Conservation (phyloP, 2,113 vertebrate species). For the Nycticryphes semicollaris region DNA sequence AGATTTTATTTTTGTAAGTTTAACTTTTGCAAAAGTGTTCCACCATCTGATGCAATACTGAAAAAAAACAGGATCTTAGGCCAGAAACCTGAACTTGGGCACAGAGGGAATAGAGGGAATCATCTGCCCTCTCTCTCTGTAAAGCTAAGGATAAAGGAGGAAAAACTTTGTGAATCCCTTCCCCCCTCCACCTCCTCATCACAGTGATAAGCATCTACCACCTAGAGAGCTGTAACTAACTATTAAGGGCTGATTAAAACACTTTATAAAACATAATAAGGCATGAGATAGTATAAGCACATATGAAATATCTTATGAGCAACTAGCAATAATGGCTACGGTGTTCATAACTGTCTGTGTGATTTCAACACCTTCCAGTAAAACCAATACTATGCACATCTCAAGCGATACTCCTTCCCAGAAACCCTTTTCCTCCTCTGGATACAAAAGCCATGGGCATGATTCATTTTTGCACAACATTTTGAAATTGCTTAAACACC, state of each 20-base stretch:
- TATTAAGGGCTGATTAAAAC: constrained; percentile 30
- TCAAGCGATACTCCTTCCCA: neutral
- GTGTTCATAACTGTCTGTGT: neutral
- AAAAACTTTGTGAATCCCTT: constrained; percentile 63
- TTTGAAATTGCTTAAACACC: neutral
- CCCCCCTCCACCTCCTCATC: neutral
- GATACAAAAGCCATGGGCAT: neutral
- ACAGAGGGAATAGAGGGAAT: neutral
- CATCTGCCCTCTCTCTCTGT: neutral
- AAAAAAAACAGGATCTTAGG: neutral
- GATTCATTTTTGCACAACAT: constrained; percentile 8
- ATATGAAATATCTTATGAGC: neutral
- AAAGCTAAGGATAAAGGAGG: neutral
- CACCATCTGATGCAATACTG: neutral
- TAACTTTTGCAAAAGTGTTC: neutral
- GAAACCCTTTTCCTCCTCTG: neutral
- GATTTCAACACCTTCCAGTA: constrained; percentile 21
- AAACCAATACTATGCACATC: neutral
- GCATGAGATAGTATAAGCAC: constrained; percentile 15
- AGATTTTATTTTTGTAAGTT: no score
- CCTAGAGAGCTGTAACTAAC: constrained; percentile 27
- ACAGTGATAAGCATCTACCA: constrained; percentile 31
- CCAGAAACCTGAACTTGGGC: neutral
- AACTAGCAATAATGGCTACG: neutral
- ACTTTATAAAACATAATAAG: constrained; percentile 13